A percentile compares a stretch with the other conserved stretches of the same genome.
phyloP scores from a whole-genome alignment of 2,113 vertebrate species.

The Protobothrops mucrosquamatus region DNA sequence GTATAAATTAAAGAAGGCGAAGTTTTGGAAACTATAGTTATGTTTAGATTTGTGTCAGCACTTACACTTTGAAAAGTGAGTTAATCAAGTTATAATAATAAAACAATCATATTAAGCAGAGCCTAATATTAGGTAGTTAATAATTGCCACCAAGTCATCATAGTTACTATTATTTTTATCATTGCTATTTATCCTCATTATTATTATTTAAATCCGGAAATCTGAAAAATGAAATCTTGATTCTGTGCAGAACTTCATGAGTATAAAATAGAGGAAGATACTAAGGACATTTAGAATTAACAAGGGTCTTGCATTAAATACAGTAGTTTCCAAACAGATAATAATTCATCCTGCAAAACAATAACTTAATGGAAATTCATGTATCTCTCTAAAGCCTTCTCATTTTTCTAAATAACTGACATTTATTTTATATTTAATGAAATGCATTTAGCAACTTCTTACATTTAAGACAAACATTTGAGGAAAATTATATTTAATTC shows the following conservation, averaged over 20 bases:
- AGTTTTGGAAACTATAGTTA: neutral
- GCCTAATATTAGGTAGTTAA: neutral
- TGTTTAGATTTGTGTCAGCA: neutral
- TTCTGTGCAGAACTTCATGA: neutral
- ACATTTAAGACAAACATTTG: neutral
- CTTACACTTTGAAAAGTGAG: neutral
- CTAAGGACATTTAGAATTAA: neutral
- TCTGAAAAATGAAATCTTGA: neutral
- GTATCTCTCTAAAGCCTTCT: neutral
- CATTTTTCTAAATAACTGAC: neutral
- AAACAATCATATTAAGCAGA: neutral
- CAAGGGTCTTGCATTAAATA: neutral
- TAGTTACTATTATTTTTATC: neutral
- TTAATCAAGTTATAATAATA: neutral
- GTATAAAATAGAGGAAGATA: neutral
- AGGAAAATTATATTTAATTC: neutral
- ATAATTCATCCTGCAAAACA: neutral
- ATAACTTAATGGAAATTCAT: neutral
- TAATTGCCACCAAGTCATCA: neutral
- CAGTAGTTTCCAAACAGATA: neutral
- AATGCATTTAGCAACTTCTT: neutral
- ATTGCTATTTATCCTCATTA: neutral
- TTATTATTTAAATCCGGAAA: neutral
- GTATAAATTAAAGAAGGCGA: neutral
- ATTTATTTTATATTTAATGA: neutral